Conservation (phyloP, 2,797 vertebrate species). For the Gephyroberyx darwinii region DNA sequence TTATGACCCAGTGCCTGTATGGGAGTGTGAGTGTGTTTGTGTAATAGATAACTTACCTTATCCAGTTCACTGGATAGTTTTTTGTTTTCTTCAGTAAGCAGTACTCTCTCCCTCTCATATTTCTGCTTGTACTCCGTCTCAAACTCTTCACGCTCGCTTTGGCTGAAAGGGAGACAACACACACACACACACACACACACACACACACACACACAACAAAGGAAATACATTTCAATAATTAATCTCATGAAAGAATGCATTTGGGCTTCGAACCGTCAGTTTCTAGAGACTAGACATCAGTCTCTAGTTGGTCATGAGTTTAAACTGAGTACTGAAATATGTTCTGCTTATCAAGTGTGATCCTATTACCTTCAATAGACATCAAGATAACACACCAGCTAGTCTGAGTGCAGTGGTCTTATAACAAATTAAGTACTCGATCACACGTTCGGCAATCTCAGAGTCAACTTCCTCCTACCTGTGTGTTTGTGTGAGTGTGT, state of each 20-base stretch:
- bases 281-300: not conserved
- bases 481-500: not conserved
- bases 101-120: constrained; percentile 89
- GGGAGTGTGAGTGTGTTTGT: not conserved
- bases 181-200: constrained; percentile 64
- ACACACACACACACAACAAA: not conserved
- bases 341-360: too few species aligned
- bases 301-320: not conserved
- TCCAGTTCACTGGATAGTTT: constrained; percentile 94
- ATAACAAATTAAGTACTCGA: not conserved
- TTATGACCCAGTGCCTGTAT: constrained; percentile 11
- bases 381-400: too few species aligned
- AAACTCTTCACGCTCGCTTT: constrained; percentile 94
- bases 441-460: not conserved
- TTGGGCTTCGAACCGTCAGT: not conserved
- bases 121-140: constrained; percentile 94
- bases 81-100: constrained; percentile 92
- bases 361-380: too few species aligned
- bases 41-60: constrained; percentile 81
- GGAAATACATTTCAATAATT: not conserved
- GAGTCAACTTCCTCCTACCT: constrained; percentile 14
- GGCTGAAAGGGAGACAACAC: constrained; percentile 74
- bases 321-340: not conserved
- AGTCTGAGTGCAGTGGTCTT: too few species aligned
- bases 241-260: not conserved